Conservation (phyloP, 2,888 invertebrate genomes). For the Pammene fasciana region DNA sequence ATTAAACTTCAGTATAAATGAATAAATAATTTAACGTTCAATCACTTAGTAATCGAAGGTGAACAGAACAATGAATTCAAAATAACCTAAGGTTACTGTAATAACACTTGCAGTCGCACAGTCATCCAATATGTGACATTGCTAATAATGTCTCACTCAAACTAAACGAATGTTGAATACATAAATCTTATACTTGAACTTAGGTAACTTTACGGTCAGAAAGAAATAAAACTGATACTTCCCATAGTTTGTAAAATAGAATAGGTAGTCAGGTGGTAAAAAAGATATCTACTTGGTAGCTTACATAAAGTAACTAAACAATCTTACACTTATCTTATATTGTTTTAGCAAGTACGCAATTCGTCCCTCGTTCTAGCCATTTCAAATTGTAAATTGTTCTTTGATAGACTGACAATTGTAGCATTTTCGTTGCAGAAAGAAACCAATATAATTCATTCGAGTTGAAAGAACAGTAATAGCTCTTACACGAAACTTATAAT, state of each 20-base stretch:
- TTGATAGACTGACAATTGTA: no score
- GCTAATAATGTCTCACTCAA: slow-evolving; percentile 19
- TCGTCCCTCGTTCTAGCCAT: no score
- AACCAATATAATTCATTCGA: neutral
- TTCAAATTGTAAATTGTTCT: no score
- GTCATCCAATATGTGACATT: neutral
- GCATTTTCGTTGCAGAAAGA: neutral
- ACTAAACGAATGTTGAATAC: neutral
- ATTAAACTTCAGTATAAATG: slow-evolving; percentile 28
- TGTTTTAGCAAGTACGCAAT: no score
- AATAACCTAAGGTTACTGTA: slow-evolving; percentile 15
- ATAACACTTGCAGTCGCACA: slow-evolving; percentile 6
- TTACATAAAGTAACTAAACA: no score
- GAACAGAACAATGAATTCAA: slow-evolving; percentile 28
- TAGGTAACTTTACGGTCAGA: slow-evolving; percentile 24
- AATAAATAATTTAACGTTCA: slow-evolving; percentile 29
- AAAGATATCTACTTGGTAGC: no score
- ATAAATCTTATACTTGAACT: slow-evolving; percentile 9
- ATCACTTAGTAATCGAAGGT: slow-evolving; percentile 23
- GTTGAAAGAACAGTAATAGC: neutral
- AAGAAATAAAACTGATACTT: neutral
- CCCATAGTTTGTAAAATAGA: neutral
- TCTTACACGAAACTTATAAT: neutral
- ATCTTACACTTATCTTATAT: no score
- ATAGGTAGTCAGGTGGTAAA: neutral